Evolutionary conservation across 2,888 invertebrate species (phyloP), one percentile per base, ranked within the genome.

Genomic region (Ormyrus labotus): DNA sequence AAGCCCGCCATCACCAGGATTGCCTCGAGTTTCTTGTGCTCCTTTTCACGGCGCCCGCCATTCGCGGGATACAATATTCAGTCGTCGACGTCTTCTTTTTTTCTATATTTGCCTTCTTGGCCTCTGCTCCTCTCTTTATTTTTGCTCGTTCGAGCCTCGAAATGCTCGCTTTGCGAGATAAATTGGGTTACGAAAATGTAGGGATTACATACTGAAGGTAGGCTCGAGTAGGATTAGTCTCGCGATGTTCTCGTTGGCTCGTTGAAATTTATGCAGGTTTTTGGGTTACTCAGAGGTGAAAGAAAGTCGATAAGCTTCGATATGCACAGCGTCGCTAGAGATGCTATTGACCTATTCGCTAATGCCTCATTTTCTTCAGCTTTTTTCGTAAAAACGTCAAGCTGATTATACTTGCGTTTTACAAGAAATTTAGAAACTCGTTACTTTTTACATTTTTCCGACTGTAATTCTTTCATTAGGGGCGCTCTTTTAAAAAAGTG

Each of bases 1-100:
- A 87, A 89, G 87, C 87, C 85, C 85, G 87, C 88, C 87, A 89
- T 89, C 89, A 88, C 87, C 86, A 86, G 88, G 89, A 89, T 89
- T 89, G 88, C 87, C 86, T 84, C 48, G 83, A 86, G 85, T 86
- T 87, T 86, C 87, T 86, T 81, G 84, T 86, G 84, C 81, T 80
- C 84, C 76, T 82, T 82, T 84, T 83, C 81, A 57, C 82, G 78
- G 73, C 70, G 74, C 3, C 34, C 19, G 47, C 63, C 45, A 45
- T n/a, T 34, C 60, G 10, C 53, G 34, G 10, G 51, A 48, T 67
- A 58, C 58, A 60, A 76, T 76, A 76, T 64, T 77, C 57, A 55
- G 13, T 7, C 65, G 68, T 10, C 34, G 34, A 34, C 34, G 34
- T 34, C 34, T 34, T 34, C 4, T 4, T 34, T 19, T 34, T 34